Evolutionary conservation across 2,797 vertebrate species (phyloP).

Genomic region (Sebastes goodei): DNA sequence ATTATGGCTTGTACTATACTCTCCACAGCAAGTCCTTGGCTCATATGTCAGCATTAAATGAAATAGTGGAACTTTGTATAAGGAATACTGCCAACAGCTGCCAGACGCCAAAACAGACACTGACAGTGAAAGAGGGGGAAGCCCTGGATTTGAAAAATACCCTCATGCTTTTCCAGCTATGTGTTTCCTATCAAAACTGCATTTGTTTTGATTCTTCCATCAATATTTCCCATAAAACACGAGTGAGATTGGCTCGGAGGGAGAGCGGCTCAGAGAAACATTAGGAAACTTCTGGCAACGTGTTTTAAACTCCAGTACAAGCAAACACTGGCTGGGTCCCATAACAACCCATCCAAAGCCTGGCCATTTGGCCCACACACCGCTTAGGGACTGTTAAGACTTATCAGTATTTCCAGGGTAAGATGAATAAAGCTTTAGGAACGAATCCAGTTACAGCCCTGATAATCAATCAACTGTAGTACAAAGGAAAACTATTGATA

Average conservation of each 20-base stretch:
- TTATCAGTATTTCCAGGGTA: conserved; percentile 71
- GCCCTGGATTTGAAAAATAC: conserved; percentile 72
- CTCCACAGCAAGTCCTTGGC: conserved; percentile 60
- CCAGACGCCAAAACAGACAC: conserved; percentile 60
- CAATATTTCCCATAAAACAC: conserved; percentile 68
- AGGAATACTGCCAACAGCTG: conserved; percentile 45
- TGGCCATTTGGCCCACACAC: conserved; percentile 50
- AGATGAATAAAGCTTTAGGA: conserved; percentile 58
- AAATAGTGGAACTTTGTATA: conserved; percentile 78
- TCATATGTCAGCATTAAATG: conserved; percentile 60
- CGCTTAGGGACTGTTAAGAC: conserved; percentile 45
- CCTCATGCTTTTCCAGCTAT: conserved; percentile 57
- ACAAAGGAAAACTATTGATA: conserved; percentile 36
- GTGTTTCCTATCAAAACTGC: conserved; percentile 72
- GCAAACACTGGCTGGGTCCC: conserved; percentile 63
- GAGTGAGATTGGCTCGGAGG: conserved; percentile 24
- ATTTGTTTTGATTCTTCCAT: conserved; percentile 66
- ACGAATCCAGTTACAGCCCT: conserved; percentile 35
- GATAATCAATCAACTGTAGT: conserved; percentile 50
- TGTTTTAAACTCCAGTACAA: conserved; percentile 61
- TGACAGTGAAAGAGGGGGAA: conserved; percentile 67
- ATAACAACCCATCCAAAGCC: conserved; percentile 18
- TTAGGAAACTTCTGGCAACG: conserved; percentile 68
- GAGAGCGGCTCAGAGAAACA: conserved; percentile 43
- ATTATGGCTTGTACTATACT: conserved; percentile 25